Evolutionary conservation across 2,888 invertebrate genomes (phyloP), one percentile per base, ranked within the genome.

Genomic region (Ormia ochracea): DNA sequence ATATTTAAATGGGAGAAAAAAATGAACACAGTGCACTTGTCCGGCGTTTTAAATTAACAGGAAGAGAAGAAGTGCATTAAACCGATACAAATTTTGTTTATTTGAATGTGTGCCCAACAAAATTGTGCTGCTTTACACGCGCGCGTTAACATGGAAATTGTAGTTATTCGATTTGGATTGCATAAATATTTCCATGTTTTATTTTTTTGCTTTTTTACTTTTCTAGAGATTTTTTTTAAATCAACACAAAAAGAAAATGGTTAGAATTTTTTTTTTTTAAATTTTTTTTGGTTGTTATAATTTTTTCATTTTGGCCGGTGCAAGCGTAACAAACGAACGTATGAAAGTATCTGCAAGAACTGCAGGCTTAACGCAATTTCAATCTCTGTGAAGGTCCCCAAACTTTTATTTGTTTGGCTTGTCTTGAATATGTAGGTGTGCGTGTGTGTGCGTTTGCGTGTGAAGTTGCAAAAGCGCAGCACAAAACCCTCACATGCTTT

Each of bases 301-400:
- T 50, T 65, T 74, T 72, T 77, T 65, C 61, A 33, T 31, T 79
- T 82, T 83, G 83, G 85, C 85, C 87, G 85, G 85, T 86, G 87
- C 87, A 85, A 85, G 84, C 83, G 81, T 79, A 81, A 81, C 83
- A 85, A 88, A 87, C 87, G 88, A 86, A 88, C 87, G 87, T 88
- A 86, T 87, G 88, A 88, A 88, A 86, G 87, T 88, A 85, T 88
- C 87, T 87, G 87, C 88, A 87, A 87, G 88, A 87, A 87, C 87
- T 87, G 87, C 87, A 87, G 88, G 86, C 87, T 88, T 88, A 88
- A 88, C 88, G 87, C 88, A 85, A 87, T 85, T 84, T 86, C 88
- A 87, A 87, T 87, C 87, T 87, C 88, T 87, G 87, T 87, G 86
- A 87, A 88, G 88, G 88, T 86, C 88, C 87, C 75, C 78, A 81